Percentiles rank a stretch among this genome's conserved stretches.
These are phyloP conservation scores for Ephestia elutella DNA, from an alignment of 1,140 invertebrate genomes.

Conservation along the genomic window DNA sequence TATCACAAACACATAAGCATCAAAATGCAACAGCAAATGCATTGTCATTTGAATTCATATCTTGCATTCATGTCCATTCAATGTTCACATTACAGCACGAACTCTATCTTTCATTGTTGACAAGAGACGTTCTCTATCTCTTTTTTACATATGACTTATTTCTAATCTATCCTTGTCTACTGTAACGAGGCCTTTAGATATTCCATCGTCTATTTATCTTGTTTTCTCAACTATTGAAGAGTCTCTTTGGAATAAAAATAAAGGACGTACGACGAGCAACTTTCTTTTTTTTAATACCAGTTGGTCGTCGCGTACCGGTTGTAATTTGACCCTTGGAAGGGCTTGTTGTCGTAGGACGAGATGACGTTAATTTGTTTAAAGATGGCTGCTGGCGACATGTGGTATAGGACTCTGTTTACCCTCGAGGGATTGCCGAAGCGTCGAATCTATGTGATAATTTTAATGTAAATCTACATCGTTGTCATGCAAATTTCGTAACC, in stretches of 20 bases:
- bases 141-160: constrained; percentile 17
- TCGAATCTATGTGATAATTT: not conserved
- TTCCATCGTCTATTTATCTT: constrained; percentile 19
- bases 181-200: constrained; percentile 13
- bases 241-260: constrained; percentile 17
- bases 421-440: not conserved
- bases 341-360: constrained; percentile 4
- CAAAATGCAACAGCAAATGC: constrained; percentile 15
- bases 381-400: not conserved
- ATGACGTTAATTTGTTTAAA: constrained; percentile 1
- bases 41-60: constrained; percentile 14
- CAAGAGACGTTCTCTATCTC: constrained; percentile 41
- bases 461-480: not conserved
- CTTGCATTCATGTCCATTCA: constrained; percentile 52
- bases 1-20: constrained; percentile 17
- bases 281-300: constrained; percentile 4
- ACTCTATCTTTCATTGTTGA: constrained; percentile 61
- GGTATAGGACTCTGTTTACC: not conserved
- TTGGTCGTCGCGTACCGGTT: not conserved
- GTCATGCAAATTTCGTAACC: constrained; percentile 1
- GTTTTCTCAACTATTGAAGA: constrained; percentile 26
- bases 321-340: not conserved
- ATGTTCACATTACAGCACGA: constrained; percentile 62
- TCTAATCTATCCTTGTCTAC: constrained; percentile 26
- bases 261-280: not conserved